phyloP scores from a whole-genome alignment of 2,888 invertebrate species.

The Drosophila atripex region DNA sequence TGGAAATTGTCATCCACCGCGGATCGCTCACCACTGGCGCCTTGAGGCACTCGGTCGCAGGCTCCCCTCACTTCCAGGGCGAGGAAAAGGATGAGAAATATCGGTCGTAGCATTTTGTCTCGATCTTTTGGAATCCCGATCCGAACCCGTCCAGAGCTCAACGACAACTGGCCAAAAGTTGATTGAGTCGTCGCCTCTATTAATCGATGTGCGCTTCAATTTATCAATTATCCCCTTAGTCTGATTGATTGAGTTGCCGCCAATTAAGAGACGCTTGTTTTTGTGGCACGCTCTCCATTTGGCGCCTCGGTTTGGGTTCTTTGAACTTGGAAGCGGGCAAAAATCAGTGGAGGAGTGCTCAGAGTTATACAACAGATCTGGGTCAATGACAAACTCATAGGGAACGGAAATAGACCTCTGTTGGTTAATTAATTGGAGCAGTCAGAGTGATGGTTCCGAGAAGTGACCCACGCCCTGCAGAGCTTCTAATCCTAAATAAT shows the following conservation, averaged over 20 bases:
- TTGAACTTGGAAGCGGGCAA: constrained; percentile 55
- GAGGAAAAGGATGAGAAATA: constrained; percentile 17
- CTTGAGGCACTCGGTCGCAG: constrained; percentile 85
- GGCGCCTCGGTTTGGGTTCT: constrained; percentile 47
- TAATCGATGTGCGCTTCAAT: constrained; percentile 55
- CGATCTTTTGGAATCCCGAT: constrained; percentile 8
- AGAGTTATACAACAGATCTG: constrained; percentile 32
- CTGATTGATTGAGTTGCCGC: constrained; percentile 52
- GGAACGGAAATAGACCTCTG: constrained; percentile 8
- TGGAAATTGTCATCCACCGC: constrained; percentile 88
- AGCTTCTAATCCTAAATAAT: not conserved
- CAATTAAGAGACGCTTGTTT: constrained; percentile 44
- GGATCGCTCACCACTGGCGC: constrained; percentile 83
- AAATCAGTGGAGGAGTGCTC: constrained; percentile 11
- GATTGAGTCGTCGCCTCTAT: constrained; percentile 36
- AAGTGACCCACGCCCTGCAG: too few relatives aligned
- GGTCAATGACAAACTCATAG: constrained; percentile 52
- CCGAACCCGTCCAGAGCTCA: constrained; percentile 33
- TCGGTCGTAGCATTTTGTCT: constrained; percentile 37
- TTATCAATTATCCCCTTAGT: constrained; percentile 58
- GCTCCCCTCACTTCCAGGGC: constrained; percentile 25
- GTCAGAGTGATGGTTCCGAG: not conserved
- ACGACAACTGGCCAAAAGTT: constrained; percentile 59
- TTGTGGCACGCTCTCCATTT: constrained; percentile 50
- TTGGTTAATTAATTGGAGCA: not conserved